These are phyloP conservation scores for Geotrypetes seraphini DNA, from an alignment of 2,797 vertebrate genomes.

Conservation along the genomic window DNA sequence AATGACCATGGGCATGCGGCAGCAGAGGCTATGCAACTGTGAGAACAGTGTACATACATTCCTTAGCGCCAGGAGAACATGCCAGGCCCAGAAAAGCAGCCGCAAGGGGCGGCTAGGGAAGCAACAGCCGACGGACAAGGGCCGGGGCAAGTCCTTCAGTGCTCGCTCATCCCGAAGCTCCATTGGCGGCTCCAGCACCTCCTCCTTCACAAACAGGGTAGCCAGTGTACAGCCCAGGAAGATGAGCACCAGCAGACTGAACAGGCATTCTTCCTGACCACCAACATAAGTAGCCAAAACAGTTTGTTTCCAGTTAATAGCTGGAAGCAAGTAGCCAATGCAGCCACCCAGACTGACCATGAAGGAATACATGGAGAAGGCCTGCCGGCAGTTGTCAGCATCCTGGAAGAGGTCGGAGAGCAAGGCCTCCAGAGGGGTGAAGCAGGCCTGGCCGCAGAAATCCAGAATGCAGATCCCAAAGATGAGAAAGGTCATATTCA, in stretches of 20 bases:
- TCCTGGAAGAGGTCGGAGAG: slow-evolving; percentile 73
- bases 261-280: slow-evolving; percentile 67
- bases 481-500: slow-evolving; percentile 64
- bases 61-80: slow-evolving; percentile 3
- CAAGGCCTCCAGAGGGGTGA: slow-evolving; percentile 71
- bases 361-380: slow-evolving; percentile 70
- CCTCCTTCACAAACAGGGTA: slow-evolving; percentile 62
- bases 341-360: slow-evolving; percentile 78
- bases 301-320: slow-evolving; percentile 63
- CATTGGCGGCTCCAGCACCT: neutral
- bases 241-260: slow-evolving; percentile 57
- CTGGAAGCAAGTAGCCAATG: slow-evolving; percentile 69
- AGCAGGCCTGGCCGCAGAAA: slow-evolving; percentile 76
- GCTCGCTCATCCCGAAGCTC: slow-evolving; percentile 7
- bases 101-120: slow-evolving; percentile 15
- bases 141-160: neutral
- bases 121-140: neutral
- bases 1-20: slow-evolving; percentile 55
- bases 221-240: slow-evolving; percentile 59
- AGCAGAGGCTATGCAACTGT: slow-evolving; percentile 48
- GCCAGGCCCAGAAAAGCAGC: slow-evolving; percentile 8
- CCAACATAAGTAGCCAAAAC: slow-evolving; percentile 58
- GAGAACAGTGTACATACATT: slow-evolving; percentile 44
- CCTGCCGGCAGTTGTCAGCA: slow-evolving; percentile 60
- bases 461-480: slow-evolving; percentile 63